Evolutionary conservation across 2,113 vertebrate species (phyloP).

Genomic region (Reinhardtius hippoglossoides): DNA sequence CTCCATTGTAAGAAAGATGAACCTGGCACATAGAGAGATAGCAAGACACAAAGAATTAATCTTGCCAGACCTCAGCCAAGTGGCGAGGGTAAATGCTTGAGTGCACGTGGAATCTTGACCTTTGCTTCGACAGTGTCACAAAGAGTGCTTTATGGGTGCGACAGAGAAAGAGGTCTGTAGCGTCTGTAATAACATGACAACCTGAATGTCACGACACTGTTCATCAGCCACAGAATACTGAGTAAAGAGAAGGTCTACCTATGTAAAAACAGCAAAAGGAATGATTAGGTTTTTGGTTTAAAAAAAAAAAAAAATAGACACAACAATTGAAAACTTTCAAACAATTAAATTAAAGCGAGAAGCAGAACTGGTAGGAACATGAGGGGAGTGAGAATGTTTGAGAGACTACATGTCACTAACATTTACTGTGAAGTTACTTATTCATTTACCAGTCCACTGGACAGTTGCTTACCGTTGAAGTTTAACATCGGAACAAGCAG

Average conservation of each 20-base stretch:
- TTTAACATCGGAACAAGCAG: too few relatives aligned
- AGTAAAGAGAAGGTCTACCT: not conserved
- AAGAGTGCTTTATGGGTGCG: constrained; percentile 23
- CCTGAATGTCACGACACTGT: constrained; percentile 59
- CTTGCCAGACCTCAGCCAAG: constrained; percentile 78
- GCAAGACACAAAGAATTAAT: constrained; percentile 80
- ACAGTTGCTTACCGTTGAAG: too few relatives aligned
- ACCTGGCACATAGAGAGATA: constrained; percentile 65
- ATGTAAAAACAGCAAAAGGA: not conserved
- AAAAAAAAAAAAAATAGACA: not conserved
- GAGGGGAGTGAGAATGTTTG: not conserved
- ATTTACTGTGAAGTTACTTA: too few relatives aligned
- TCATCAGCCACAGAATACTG: constrained; percentile 28
- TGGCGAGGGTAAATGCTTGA: constrained; percentile 71
- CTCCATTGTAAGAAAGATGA: constrained; percentile 80
- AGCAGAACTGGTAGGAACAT: not conserved
- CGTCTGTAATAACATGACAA: constrained; percentile 51
- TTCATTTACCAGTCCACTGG: too few relatives aligned
- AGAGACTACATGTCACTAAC: too few relatives aligned
- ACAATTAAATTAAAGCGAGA: not conserved
- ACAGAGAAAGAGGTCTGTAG: constrained; percentile 53
- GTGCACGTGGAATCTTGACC: constrained; percentile 74
- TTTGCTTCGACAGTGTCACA: constrained; percentile 66
- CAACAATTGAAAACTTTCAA: constrained; percentile 4
- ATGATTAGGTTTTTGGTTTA: constrained; percentile 16